phyloP scores from a whole-genome alignment of 2,797 vertebrate genomes.

The Malacoraja senta region DNA sequence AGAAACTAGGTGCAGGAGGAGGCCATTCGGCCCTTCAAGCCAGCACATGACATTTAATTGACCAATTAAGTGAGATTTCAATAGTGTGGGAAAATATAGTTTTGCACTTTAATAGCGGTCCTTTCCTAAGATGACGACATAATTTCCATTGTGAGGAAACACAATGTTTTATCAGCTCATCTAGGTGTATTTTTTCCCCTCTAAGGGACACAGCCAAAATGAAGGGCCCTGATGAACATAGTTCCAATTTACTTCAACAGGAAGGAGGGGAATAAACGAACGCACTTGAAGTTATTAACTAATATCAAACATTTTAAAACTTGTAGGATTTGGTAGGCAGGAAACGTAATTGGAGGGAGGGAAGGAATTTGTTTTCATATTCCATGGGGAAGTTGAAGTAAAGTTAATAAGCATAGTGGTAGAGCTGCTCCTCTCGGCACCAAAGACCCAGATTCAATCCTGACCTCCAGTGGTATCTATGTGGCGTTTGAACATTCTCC shows the following conservation, averaged over 20 bases:
- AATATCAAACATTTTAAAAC: neutral
- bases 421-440: too few relatives aligned
- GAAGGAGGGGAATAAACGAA: neutral
- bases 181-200: neutral
- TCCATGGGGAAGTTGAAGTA: neutral
- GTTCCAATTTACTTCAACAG: neutral
- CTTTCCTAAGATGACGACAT: neutral
- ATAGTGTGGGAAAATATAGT: neutral
- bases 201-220: neutral
- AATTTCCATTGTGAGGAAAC: neutral
- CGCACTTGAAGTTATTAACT: neutral
- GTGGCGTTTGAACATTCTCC: too few relatives aligned
- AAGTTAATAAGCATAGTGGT: neutral
- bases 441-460: too few relatives aligned
- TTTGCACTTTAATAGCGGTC: neutral
- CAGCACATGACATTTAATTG: neutral
- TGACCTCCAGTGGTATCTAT: too few relatives aligned
- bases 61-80: neutral
- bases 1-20: too few relatives aligned
- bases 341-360: neutral
- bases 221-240: neutral
- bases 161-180: neutral
- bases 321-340: neutral
- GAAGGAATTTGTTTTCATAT: neutral
- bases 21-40: too few relatives aligned